These are phyloP conservation scores for Platerodrilus igneus DNA, from an alignment of 2,888 invertebrate species.

Conservation along the genomic window DNA sequence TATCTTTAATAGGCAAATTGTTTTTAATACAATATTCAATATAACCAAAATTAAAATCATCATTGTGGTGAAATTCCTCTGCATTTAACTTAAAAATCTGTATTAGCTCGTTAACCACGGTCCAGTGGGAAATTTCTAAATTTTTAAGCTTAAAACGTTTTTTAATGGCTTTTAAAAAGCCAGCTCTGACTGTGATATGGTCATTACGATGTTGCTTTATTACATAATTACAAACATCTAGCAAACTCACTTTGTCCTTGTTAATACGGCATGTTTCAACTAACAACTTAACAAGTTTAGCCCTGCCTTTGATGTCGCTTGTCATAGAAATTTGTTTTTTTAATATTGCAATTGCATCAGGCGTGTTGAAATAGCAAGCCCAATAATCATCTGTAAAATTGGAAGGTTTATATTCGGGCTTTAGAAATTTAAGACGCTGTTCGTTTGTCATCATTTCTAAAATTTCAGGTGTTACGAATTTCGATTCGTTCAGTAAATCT, in stretches of 20 bases:
- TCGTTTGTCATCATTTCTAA: conserved; percentile 2
- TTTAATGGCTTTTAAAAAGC: conserved; percentile 1
- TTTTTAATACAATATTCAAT: no score
- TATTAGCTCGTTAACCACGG: conserved; percentile 1
- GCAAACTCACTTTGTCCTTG: not conserved
- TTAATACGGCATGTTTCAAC: conserved; percentile 4
- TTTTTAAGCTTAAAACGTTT: not conserved
- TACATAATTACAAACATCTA: conserved; percentile 5
- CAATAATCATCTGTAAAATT: not conserved
- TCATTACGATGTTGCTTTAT: conserved; percentile 5
- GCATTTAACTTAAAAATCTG: conserved; percentile 1
- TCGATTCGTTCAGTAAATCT: not conserved
- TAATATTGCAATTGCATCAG: not conserved
- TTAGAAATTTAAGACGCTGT: not conserved
- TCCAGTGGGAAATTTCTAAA: conserved; percentile 1
- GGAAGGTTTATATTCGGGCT: no score
- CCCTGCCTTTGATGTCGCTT: not conserved
- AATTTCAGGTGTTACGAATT: not conserved
- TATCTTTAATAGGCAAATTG: not conserved
- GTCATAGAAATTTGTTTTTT: conserved; percentile 1
- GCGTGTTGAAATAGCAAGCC: not conserved
- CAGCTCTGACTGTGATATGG: not conserved
- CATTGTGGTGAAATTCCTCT: no score
- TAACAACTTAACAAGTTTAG: not conserved
- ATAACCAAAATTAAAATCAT: no score